Percentiles rank a stretch among this genome's conserved stretches.
phyloP scores from a whole-genome alignment of 2,113 vertebrate species.

The Hymenochirus boettgeri region DNA sequence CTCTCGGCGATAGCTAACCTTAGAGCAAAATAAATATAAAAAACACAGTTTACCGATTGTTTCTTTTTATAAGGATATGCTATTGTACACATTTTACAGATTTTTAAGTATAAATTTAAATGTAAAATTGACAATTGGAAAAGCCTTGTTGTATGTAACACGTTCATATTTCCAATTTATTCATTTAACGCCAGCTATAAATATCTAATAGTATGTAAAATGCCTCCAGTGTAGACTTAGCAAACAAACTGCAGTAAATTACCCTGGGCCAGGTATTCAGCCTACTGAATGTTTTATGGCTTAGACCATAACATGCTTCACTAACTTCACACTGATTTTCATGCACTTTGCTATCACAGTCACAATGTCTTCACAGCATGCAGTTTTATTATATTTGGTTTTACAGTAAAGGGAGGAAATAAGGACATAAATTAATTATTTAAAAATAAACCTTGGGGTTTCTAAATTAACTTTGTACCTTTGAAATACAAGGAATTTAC shows the following conservation, averaged over 20 bases:
- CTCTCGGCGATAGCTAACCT: background rate
- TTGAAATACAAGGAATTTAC: no score
- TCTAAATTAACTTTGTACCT: no score
- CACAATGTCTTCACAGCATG: no score
- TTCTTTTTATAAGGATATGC: background rate
- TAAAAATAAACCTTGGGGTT: no score
- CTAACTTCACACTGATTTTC: conserved; percentile 15
- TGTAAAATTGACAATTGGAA: background rate
- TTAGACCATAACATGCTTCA: conserved; percentile 33
- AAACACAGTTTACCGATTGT: background rate
- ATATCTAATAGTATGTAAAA: conserved; percentile 24
- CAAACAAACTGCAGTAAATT: conserved; percentile 34
- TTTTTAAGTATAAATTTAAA: background rate
- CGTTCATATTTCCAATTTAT: conserved; percentile 24
- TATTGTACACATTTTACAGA: background rate
- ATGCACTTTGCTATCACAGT: background rate
- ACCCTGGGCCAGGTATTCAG: conserved; percentile 33
- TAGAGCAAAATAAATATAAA: background rate
- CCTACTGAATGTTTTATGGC: conserved; percentile 40
- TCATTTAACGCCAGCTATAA: conserved; percentile 31
- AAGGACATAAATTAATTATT: no score
- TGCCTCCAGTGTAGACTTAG: conserved; percentile 23
- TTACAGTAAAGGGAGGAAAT: no score
- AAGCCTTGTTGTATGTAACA: conserved; percentile 4
- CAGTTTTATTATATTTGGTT: no score